A percentile compares a stretch with the other conserved stretches of the same genome.
Evolutionary conservation across 2,113 vertebrate genomes (phyloP).

Genomic region (Glareola pratincola): DNA sequence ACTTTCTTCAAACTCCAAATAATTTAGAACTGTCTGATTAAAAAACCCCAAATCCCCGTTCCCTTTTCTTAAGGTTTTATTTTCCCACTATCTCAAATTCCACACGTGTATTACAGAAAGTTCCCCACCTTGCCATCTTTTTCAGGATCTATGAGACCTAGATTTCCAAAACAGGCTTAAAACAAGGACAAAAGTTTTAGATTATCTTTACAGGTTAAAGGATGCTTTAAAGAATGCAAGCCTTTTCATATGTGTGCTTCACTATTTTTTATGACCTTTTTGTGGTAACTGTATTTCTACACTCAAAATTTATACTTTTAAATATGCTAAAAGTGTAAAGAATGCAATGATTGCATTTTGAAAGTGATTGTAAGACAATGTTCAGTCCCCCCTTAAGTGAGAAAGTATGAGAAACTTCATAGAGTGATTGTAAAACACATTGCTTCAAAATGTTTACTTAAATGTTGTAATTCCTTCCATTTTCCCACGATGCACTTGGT

Average conservation of each 20-base stretch:
- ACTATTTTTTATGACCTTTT: not conserved
- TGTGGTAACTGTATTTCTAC: not conserved
- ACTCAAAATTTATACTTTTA: not conserved
- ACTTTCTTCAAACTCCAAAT: not conserved
- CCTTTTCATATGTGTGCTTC: not conserved
- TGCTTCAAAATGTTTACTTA: constrained; percentile 73
- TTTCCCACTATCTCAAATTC: not conserved
- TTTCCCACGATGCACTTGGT: constrained; percentile 30
- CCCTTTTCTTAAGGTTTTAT: not conserved
- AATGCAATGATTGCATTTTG: not conserved
- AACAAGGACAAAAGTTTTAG: not conserved
- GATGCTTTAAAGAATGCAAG: not conserved
- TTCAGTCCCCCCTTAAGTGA: not conserved
- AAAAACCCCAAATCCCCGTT: not conserved
- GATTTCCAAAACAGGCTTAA: not conserved
- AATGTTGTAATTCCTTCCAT: constrained; percentile 83
- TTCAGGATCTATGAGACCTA: not conserved
- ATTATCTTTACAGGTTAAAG: not conserved
- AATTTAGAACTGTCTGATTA: not conserved
- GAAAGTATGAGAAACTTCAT: not conserved
- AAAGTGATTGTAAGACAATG: not conserved
- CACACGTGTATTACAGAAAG: not conserved
- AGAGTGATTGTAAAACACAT: not conserved
- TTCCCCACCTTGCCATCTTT: not conserved
- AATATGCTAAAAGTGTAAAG: not conserved